A percentile compares a stretch with the other conserved stretches of the same genome.
Evolutionary conservation across 2,797 vertebrate genomes (phyloP).

Genomic region (Eurystomus glaucurus): DNA sequence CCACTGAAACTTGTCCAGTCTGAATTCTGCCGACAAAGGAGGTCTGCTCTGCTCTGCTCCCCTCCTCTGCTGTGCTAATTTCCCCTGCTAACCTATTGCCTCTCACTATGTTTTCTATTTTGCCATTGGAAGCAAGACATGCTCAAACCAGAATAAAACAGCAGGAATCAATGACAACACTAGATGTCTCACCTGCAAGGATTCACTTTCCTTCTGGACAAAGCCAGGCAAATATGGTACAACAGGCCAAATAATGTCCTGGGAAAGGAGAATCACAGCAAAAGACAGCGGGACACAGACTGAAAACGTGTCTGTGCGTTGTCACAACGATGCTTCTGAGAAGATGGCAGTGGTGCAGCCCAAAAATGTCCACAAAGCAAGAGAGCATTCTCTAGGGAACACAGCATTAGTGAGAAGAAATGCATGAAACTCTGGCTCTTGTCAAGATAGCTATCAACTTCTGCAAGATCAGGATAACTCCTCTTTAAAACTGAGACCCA

Average conservation of each 20-base stretch:
- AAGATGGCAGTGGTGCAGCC: background rate
- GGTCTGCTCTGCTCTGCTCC: background rate
- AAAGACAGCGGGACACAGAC: accelerated
- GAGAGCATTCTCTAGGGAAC: background rate
- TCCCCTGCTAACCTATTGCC: background rate
- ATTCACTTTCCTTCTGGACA: background rate
- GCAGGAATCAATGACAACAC: background rate
- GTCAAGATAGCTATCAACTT: background rate
- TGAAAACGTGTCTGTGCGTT: background rate
- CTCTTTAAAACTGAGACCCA: background rate
- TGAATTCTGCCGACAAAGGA: background rate
- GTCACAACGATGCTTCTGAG: background rate
- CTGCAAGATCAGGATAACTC: background rate
- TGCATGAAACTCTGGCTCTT: background rate
- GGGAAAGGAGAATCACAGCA: background rate
- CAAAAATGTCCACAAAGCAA: background rate
- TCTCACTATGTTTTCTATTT: background rate
- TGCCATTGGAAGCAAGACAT: background rate
- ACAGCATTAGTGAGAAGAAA: accelerated
- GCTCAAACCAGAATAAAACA: background rate
- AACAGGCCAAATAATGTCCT: background rate
- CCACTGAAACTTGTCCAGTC: background rate
- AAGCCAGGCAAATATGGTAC: background rate
- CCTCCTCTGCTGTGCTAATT: background rate
- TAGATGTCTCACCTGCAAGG: background rate